Evolutionary conservation across 2,113 vertebrate genomes (phyloP).

Genomic region (Bombycilla garrulus): DNA sequence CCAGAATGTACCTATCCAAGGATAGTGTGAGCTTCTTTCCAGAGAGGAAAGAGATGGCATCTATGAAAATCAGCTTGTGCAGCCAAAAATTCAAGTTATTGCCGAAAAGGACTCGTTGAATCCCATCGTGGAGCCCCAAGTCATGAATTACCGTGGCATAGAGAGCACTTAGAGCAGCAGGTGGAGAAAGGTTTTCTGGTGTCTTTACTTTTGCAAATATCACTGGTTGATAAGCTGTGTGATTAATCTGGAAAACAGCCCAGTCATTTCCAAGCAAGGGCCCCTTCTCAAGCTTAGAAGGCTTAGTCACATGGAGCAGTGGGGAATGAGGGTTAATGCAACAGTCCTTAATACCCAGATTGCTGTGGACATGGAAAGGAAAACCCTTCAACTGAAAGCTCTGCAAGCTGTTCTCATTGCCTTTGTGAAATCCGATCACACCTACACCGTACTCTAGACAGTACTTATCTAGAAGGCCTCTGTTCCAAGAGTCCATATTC

Average conservation of each 20-base stretch:
- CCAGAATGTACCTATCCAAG: slow-evolving; percentile 80
- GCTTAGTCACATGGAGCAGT: slow-evolving; percentile 76
- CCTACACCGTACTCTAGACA: slow-evolving; percentile 77
- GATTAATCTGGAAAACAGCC: slow-evolving; percentile 78
- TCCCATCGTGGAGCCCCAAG: slow-evolving; percentile 78
- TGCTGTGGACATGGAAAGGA: slow-evolving; percentile 72
- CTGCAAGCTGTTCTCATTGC: slow-evolving; percentile 72
- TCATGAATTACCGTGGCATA: slow-evolving; percentile 78
- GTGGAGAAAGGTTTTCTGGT: slow-evolving; percentile 68
- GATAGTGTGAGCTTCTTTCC: slow-evolving; percentile 74
- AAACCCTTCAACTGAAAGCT: slow-evolving; percentile 72
- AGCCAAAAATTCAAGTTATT: slow-evolving; percentile 83
- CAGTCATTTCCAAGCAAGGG: slow-evolving; percentile 77
- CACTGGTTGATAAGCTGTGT: slow-evolving; percentile 78
- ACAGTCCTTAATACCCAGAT: slow-evolving; percentile 74
- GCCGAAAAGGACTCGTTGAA: slow-evolving; percentile 79
- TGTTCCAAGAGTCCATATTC: slow-evolving; percentile 81
- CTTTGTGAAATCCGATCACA: slow-evolving; percentile 78
- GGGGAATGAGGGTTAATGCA: slow-evolving; percentile 80
- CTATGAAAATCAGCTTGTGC: slow-evolving; percentile 82
- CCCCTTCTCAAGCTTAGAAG: slow-evolving; percentile 74
- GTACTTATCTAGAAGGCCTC: slow-evolving; percentile 81
- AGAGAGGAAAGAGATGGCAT: slow-evolving; percentile 78
- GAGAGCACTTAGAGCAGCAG: slow-evolving; percentile 63
- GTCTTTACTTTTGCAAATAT: slow-evolving; percentile 77